Evolutionary conservation across 2,113 vertebrate genomes (phyloP), one percentile per base, ranked within the genome.

Genomic region (Cariama cristata): DNA sequence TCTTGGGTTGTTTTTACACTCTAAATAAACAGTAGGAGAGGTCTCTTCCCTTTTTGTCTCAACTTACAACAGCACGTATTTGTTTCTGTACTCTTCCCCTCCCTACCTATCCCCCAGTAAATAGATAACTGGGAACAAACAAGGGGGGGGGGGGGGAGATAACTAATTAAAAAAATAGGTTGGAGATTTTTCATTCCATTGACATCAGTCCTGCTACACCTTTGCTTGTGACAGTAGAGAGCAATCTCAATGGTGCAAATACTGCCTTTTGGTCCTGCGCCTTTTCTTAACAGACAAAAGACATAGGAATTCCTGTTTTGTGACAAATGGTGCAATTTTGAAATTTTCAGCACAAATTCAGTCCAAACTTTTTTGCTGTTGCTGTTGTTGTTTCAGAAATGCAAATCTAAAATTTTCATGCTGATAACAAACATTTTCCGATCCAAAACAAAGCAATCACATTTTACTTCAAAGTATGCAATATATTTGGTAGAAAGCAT

Each of bases 131-230:
- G 32, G 42, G 12, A 58, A 11, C 38, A 83, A 83, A 92, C 19
- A 59, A 1, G 21, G 8, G 10, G 9, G 8, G 4, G 3, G 2
- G 0, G 1, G 2, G 26, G 40, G 44, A 63, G 4, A 71, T 5
- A 1, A 74, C 26, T 55, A 63, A 50, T 79, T 62, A n/a, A 93
- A 91, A 85, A 87, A 60, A 52, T 0, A 68, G 14, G 14, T 9
- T 44, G 8, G 40, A 79, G 7, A 44, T 40, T 49, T 95, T 94
- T 88, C n/a, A 58, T 58, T 80, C 22, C 30, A 38, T 30, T 86
- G 49, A 79, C 30, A 88, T 58, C 14, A 35, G 7, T 38, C 58
- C 47, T 76, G 49, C 23, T 59, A 71, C 28, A 52, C 8, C 15
- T 79, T 74, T 64, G 35, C 19, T 50, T 79, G 38, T n/a, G n/a